These are phyloP conservation scores for Pelosia muscerda DNA, from an alignment of 2,888 invertebrate species.

Conservation along the genomic window DNA sequence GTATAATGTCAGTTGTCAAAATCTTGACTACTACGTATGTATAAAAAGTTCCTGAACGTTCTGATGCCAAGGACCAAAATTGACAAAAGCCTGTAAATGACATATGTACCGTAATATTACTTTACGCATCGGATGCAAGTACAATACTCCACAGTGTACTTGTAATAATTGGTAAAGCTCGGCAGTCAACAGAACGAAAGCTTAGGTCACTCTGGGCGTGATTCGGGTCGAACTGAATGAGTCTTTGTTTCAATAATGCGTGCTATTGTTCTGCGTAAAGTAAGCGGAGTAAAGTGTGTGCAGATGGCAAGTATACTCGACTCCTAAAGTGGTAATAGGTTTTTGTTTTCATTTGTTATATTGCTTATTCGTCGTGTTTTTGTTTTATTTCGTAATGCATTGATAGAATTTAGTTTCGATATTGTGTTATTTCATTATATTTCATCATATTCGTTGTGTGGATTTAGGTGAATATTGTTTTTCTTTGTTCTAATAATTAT, in stretches of 20 bases:
- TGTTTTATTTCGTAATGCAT: conserved; percentile 2
- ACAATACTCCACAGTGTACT: conserved; percentile 1
- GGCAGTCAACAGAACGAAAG: conserved; percentile 6
- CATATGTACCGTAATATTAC: background rate
- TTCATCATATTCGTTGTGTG: too few relatives aligned
- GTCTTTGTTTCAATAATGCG: conserved; percentile 54
- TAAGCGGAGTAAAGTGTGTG: conserved; percentile 27
- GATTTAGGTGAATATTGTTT: too few relatives aligned
- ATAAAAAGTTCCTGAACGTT: too few relatives aligned
- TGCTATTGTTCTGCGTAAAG: conserved; percentile 44
- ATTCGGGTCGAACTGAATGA: conserved; percentile 52
- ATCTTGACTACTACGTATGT: too few relatives aligned
- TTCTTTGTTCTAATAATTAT: too few relatives aligned
- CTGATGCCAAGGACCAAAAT: background rate
- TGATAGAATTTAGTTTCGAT: background rate
- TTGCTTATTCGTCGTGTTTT: background rate
- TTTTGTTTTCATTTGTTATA: background rate
- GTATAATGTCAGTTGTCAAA: too few relatives aligned
- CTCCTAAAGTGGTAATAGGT: background rate
- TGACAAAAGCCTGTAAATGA: background rate
- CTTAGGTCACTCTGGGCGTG: conserved; percentile 43
- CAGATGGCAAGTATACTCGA: conserved; percentile 14
- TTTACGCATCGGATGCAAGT: background rate
- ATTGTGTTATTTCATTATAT: too few relatives aligned
- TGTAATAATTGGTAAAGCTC: conserved; percentile 12